Base-by-base conservation (phyloP, 53 echinoderm and acorn worm species). In the Holothuria scabra region DNA sequence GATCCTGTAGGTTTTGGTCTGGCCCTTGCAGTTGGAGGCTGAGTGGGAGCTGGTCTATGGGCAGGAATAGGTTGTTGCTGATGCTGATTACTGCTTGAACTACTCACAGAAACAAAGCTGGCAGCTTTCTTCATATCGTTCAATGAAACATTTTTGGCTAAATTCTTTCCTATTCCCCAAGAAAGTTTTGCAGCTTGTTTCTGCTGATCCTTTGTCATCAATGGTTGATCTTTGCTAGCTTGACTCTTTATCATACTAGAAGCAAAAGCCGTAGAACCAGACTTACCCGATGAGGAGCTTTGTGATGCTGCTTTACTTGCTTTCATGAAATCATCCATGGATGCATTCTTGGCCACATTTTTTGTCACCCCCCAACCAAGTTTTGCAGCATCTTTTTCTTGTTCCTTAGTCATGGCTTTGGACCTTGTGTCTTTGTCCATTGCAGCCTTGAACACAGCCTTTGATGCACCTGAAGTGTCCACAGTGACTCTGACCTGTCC, bases 1-100 rank as follows among this genome's bases (percentile, higher is more conserved):
- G 62, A 4, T 2, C 41, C 62, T 37, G 56, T 24, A 8, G 90
- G 85, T 59, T 90, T 86, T 46, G 93, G 93, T 65, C 93, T 84
- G 32, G 90, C 86, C 82, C 93, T 86, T 5, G 93, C 91, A 0
- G 89, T 66, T 18, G 92, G 88, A 26, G 90, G 89, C 48, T 86
- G 91, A 16, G 83, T 46, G 35, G 87, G 59, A n/a, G 91, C 84
- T 37, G 69, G 85, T 52, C 78, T 78, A 2, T 78, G 78, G 18
- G 62, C 62, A 37, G 64, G 37, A 28, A 44, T 59, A 5, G 82
- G 82, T 2, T 81, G 62, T 28, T 19, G 37, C 4, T 37, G 65
- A 13, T 35, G 21, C 9, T 61, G 37, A 64, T 9, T 64, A 64
- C 49, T 63, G 11, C 31, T 31, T 2, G 62, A 48, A 37, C 16